These are phyloP conservation scores for Mesorhabditis spiculigera DNA, from an alignment of 2,888 invertebrate species.

Conservation along the genomic window DNA sequence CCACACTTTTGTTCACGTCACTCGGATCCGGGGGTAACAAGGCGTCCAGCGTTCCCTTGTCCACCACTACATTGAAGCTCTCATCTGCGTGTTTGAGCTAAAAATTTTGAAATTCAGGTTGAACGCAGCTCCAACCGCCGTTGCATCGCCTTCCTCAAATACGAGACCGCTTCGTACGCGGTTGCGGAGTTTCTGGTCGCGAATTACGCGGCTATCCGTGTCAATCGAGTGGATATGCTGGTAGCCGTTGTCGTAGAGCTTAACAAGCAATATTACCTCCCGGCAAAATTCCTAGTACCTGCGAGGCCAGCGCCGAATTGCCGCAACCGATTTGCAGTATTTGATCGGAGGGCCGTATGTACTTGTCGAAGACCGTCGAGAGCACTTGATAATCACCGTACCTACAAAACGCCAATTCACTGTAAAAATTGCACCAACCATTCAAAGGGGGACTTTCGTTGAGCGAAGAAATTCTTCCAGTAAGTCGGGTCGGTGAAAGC, in stretches of 20 bases:
- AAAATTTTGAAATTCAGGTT: background rate
- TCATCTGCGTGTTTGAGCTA: slow-evolving; percentile 23
- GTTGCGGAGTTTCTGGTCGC: slow-evolving; percentile 80
- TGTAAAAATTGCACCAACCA: slow-evolving; percentile 34
- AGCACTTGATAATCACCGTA: slow-evolving; percentile 92
- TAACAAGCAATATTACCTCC: slow-evolving; percentile 11
- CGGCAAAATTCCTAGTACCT: slow-evolving; percentile 20
- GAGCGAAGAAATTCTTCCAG: slow-evolving; percentile 55
- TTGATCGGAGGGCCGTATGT: slow-evolving; percentile 78
- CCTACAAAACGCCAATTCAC: slow-evolving; percentile 66
- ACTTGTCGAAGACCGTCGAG: slow-evolving; percentile 81
- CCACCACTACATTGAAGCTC: slow-evolving; percentile 78
- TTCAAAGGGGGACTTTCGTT: slow-evolving; percentile 48
- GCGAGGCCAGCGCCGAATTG: slow-evolving; percentile 85
- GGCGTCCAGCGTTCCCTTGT: slow-evolving; percentile 96
- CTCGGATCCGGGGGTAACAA: slow-evolving; percentile 67
- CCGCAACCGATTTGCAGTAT: slow-evolving; percentile 91
- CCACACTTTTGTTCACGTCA: slow-evolving; percentile 66
- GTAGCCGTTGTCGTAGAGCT: slow-evolving; percentile 89
- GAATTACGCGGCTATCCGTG: slow-evolving; percentile 75
- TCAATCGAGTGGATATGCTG: slow-evolving; percentile 84
- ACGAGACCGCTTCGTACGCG: slow-evolving; percentile 72
- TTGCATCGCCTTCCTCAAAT: slow-evolving; percentile 65
- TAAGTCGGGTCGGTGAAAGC: slow-evolving; percentile 50
- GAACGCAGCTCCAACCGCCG: slow-evolving; percentile 28